Evolutionary conservation across 2,888 invertebrate species (phyloP), one percentile per base, ranked within the genome.

Genomic region (Torymus aiolomorphi): DNA sequence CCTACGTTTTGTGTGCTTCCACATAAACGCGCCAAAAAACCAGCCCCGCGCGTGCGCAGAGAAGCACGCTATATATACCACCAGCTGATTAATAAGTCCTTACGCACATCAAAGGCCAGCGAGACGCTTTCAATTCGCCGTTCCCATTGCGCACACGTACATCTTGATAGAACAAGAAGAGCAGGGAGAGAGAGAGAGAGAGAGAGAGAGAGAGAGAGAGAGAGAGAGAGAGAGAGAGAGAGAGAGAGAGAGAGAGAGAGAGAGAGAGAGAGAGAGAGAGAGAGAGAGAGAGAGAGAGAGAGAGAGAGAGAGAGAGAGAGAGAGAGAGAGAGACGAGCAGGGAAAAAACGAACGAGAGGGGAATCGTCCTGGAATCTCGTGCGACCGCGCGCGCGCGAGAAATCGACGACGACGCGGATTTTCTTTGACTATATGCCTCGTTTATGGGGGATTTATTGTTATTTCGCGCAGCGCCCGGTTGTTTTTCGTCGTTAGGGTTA

Each of bases 321-420:
- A 63, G 31, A 31, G 5, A 62, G 59, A 2, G 20, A 24, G 24
- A 62, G 31, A 24, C 14, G 13, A 51, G 13, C 13, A 31, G 24
- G 18, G 24, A 31, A 8, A 51, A 63, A n/a, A 13, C n/a, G 42
- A 12, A 63, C 3, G 51, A 66, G 65, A 12, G 24, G 16, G 14
- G 5, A 20, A 67, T 54, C 24, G 52, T 67, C 24, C 67, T 67
- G 54, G 13, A 14, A 56, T 67, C 18, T 51, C 20, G 51, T 56
- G 54, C 56, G 42, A 42, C 5, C 8, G 42, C 42, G 42, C 42
- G 8, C 42, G 42, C 42, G 42, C 42, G 42, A 42, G 42, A 42
- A 42, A 42, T 42, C 42, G 42, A 42, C 42, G 42, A 42, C 42
- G 42, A 42, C 8, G 42, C 8, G 8, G 8, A 42, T 42, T 42